Evolutionary conservation across 2,888 invertebrate species (phyloP), one percentile per base, ranked within the genome.

Genomic region (Parnassius smintheus): DNA sequence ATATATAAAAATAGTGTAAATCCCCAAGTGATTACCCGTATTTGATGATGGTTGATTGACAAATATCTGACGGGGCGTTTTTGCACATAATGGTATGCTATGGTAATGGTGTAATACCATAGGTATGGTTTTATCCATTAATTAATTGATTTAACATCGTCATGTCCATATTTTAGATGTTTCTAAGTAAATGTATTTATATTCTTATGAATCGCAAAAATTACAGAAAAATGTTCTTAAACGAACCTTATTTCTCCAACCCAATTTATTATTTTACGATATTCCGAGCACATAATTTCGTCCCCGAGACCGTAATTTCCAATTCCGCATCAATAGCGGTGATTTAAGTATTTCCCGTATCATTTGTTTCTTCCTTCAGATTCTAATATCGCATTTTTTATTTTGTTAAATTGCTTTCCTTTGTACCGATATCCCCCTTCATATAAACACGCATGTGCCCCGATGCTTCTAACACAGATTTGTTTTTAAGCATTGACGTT

Each of bases 401-500:
- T 88, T 89, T 88, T 85, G 82, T 86, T 86, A 91, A 91, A 91
- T 91, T 88, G 88, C 89, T 90, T 89, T 86, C 76, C 85, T 91
- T 86, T 90, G 88, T 88, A 85, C 66, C 75, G 71, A 70, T 66
- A 71, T 76, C 74, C 81, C 84, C 83, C 82, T 80, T 83, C 84
- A 81, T 85, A 85, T 76, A 80, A 80, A 78, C 83, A 84, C 83
- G 82, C 84, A 83, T 81, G 84, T 72, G 75, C 70, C 67, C 73
- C 75, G 75, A 71, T 77, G 75, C 74, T 75, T 75, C 78, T 68
- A 79, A 85, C 83, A 81, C 80, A 86, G 86, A 91, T 89, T 88
- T 86, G 86, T 91, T 89, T 88, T 89, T 87, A 86, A 87, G 78
- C 77, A 82, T 78, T 78, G 83, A 87, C 83, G 79, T 88, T 88